Conservation (phyloP, 2,797 vertebrate genomes). For the Melanotaenia pygmaea region DNA sequence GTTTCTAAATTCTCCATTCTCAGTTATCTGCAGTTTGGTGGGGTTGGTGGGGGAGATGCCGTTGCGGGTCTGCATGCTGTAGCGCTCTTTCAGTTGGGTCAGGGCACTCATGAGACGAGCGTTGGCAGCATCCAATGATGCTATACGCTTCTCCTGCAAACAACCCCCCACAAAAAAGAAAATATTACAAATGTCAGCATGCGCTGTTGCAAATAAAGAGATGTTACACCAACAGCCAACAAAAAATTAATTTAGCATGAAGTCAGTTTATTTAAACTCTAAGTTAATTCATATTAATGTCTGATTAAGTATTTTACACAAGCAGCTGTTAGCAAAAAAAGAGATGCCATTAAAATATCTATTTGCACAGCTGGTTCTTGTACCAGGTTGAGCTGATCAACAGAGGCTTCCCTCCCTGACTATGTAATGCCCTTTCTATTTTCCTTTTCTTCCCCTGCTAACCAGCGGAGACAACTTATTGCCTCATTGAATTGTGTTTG, state of each 20-base stretch:
- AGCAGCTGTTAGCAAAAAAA: background rate
- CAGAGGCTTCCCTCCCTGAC: conserved; percentile 1
- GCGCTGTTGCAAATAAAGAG: too few species aligned
- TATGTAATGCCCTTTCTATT: conserved; percentile 31
- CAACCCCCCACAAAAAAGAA: background rate
- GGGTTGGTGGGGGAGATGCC: conserved; percentile 99
- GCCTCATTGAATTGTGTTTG: conserved; percentile 37
- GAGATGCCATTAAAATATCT: background rate
- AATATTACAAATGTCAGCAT: background rate
- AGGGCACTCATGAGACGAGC: conserved; percentile 97
- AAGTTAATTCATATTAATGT: background rate
- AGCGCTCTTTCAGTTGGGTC: conserved; percentile 99
- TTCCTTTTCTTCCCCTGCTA: conserved; percentile 37
- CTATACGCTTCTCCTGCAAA: conserved; percentile 95
- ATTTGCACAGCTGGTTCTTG: too few species aligned
- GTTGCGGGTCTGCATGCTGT: conserved; percentile 98
- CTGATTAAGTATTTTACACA: background rate
- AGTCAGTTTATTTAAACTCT: background rate
- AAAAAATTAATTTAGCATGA: background rate
- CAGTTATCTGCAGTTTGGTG: conserved; percentile 98
- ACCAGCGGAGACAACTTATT: conserved; percentile 13
- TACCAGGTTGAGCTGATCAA: background rate
- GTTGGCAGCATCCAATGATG: conserved; percentile 95
- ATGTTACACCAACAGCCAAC: background rate
- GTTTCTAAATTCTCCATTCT: conserved; percentile 99